Evolutionary conservation across 2,113 vertebrate genomes (phyloP).

Genomic region (Empidonax alnorum): DNA sequence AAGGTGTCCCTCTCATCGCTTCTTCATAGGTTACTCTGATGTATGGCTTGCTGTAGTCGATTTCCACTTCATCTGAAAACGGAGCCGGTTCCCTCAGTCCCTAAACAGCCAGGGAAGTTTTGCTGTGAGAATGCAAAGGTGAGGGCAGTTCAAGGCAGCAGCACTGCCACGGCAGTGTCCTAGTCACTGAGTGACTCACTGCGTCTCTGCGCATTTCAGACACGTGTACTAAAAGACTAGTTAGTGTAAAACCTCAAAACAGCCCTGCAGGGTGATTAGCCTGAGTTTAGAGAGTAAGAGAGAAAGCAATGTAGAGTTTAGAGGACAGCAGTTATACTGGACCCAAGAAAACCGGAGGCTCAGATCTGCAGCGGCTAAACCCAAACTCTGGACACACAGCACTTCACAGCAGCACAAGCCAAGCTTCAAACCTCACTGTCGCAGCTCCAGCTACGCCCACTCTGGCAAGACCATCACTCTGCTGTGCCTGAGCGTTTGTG

Average conservation of each 20-base stretch:
- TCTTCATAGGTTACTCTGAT: slow-evolving; percentile 89
- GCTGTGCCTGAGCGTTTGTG: not conserved
- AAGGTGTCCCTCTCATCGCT: slow-evolving; percentile 87
- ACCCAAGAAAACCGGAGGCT: not conserved
- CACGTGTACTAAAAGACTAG: not conserved
- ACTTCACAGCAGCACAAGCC: not conserved
- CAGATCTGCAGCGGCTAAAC: not conserved
- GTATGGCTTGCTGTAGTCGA: slow-evolving; percentile 83
- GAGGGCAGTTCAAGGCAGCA: rapidly evolving
- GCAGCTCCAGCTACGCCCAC: not conserved
- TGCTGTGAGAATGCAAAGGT: not conserved
- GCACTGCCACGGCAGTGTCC: not conserved
- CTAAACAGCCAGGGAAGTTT: slow-evolving; percentile 67
- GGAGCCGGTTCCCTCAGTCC: slow-evolving; percentile 89
- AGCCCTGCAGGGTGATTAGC: not conserved
- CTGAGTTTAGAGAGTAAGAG: not conserved
- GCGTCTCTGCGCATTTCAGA: not conserved
- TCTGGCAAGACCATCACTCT: not conserved
- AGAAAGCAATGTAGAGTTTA: not conserved
- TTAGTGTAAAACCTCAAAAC: not conserved
- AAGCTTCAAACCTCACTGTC: not conserved
- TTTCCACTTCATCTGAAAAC: slow-evolving; percentile 89
- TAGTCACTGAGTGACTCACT: not conserved
- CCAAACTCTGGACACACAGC: not conserved
- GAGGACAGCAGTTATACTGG: not conserved